phyloP scores from a whole-genome alignment of 1,140 invertebrate species.

The Cotesia glomerata region DNA sequence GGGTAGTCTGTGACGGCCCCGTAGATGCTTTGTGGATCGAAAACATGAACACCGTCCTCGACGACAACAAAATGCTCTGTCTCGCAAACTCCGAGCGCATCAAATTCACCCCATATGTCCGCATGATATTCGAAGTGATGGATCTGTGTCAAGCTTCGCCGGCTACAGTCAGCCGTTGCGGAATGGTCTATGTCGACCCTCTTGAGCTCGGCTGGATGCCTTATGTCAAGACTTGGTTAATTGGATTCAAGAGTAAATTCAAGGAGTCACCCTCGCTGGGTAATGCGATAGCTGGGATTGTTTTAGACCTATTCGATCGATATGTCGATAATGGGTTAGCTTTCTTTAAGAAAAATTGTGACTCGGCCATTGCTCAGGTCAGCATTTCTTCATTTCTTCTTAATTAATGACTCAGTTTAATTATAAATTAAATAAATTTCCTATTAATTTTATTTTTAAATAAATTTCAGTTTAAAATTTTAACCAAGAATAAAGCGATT shows the following conservation, averaged over 20 bases:
- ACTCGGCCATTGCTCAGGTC: constrained; percentile 70
- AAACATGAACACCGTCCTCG: constrained; percentile 92
- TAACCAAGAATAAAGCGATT: no score
- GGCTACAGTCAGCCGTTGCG: constrained; percentile 80
- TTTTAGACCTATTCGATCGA: constrained; percentile 68
- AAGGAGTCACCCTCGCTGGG: no score
- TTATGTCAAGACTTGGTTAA: constrained; percentile 81
- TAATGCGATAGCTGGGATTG: constrained; percentile 50
- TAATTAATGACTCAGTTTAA: not conserved
- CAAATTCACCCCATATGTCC: constrained; percentile 81
- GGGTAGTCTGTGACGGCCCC: constrained; percentile 88
- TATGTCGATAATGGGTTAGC: constrained; percentile 71
- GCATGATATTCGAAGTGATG: constrained; percentile 89
- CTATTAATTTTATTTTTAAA: no score
- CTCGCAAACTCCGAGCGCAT: constrained; percentile 88
- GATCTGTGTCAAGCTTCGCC: constrained; percentile 87
- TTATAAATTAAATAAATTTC: no score
- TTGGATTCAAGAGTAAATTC: constrained; percentile 52
- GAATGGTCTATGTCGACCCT: constrained; percentile 91
- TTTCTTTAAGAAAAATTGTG: constrained; percentile 72
- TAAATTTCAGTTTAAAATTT: no score
- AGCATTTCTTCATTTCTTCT: constrained; percentile 4
- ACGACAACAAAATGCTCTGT: constrained; percentile 94
- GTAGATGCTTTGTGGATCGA: constrained; percentile 96
- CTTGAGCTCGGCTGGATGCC: constrained; percentile 81